These are phyloP conservation scores for Melanotaenia trifasciata DNA, from an alignment of 2,797 vertebrate species.

Conservation along the genomic window DNA sequence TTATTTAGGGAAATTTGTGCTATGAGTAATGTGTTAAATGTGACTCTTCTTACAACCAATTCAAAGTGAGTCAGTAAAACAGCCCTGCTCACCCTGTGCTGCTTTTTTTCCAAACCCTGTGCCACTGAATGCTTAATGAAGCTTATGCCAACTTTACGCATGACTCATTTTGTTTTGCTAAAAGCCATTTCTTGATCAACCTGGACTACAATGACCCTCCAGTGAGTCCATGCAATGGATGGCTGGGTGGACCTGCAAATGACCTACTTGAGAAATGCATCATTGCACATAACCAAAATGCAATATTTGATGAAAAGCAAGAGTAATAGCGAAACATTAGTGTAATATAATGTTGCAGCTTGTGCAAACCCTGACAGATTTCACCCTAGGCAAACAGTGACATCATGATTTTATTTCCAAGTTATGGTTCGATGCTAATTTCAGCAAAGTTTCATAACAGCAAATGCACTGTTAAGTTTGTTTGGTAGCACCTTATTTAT, in stretches of 20 bases:
- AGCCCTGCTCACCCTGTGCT: slow-evolving; percentile 17
- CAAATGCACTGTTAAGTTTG: not conserved
- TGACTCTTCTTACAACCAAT: not conserved
- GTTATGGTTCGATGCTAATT: not conserved
- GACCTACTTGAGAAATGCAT: slow-evolving; percentile 36
- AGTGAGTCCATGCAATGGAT: slow-evolving; percentile 17
- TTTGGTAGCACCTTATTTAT: too few species aligned
- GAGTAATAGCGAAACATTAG: slow-evolving; percentile 13
- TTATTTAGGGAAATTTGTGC: not conserved
- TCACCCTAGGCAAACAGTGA: slow-evolving; percentile 37
- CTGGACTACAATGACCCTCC: slow-evolving; percentile 17
- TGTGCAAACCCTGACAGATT: slow-evolving; percentile 17
- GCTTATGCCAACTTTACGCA: slow-evolving; percentile 44
- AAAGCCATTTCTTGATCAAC: slow-evolving; percentile 29
- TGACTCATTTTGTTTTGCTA: slow-evolving; percentile 53
- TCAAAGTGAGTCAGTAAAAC: slow-evolving; percentile 16
- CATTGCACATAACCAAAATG: slow-evolving; percentile 16
- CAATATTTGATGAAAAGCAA: slow-evolving; percentile 36
- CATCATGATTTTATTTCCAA: not conserved
- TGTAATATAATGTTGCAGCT: not conserved
- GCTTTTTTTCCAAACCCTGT: slow-evolving; percentile 11
- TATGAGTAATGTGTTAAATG: not conserved
- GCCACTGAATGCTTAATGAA: slow-evolving; percentile 49
- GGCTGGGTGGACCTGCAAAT: slow-evolving; percentile 21
- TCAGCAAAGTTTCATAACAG: not conserved